These are phyloP conservation scores for Parazoanthus swiftii DNA, from an alignment of 92 coral and sea anemone species.

Conservation along the genomic window DNA sequence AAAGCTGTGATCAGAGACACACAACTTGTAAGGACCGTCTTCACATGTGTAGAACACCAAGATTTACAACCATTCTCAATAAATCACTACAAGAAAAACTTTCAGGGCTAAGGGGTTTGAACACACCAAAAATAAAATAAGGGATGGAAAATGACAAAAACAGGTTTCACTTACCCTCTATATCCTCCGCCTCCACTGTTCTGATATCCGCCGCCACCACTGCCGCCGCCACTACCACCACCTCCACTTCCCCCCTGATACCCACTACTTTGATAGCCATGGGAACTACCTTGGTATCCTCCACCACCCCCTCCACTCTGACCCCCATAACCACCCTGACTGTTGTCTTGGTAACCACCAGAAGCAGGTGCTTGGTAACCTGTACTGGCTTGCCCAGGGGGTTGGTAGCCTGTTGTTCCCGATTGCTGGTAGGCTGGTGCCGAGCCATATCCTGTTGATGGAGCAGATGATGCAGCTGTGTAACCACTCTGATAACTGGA, in stretches of 20 bases:
- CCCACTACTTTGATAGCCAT: slow-evolving; percentile 40
- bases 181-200: slow-evolving; percentile 42
- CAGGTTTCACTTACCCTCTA: slow-evolving; percentile 33
- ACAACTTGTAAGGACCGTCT: not conserved
- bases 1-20: not conserved
- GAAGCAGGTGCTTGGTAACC: slow-evolving; percentile 42
- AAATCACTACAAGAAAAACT: not conserved
- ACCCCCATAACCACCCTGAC: slow-evolving; percentile 39
- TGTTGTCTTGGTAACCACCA: slow-evolving; percentile 39
- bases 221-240: not conserved
- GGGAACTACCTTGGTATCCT: slow-evolving; percentile 30
- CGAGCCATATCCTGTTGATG: slow-evolving; percentile 21
- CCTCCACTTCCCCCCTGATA: slow-evolving; percentile 36
- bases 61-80: not conserved
- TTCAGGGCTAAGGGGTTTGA: not conserved
- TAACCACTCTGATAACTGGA: slow-evolving; percentile 28
- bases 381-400: not conserved
- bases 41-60: not conserved
- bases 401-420: slow-evolving; percentile 13
- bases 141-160: not conserved
- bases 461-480: slow-evolving; percentile 17
- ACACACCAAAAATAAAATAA: not conserved
- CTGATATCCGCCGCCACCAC: slow-evolving; percentile 31
- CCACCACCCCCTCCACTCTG: slow-evolving; percentile 22
- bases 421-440: slow-evolving; percentile 20